Conservation (phyloP, 2,113 vertebrate species). For the Odocoileus virginianus region DNA sequence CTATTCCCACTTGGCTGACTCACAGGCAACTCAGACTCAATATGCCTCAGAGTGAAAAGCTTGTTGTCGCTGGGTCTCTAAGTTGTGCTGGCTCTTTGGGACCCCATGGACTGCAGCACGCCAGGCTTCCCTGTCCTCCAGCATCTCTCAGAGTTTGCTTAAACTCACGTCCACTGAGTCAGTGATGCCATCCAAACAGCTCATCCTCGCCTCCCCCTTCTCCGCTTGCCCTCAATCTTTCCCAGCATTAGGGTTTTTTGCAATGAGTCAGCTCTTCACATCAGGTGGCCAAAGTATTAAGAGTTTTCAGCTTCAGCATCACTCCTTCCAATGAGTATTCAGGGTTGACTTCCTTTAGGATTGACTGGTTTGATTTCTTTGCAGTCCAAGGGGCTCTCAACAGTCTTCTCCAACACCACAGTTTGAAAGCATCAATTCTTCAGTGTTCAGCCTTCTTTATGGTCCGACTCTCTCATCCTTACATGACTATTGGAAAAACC, state of each 20-base stretch:
- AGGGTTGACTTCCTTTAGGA: neutral
- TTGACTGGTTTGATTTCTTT: neutral
- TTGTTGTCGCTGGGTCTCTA: neutral
- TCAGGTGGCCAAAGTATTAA: neutral
- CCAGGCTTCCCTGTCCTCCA: neutral
- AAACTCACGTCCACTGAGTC: neutral
- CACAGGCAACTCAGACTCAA: neutral
- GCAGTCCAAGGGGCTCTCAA: neutral
- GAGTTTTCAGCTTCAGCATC: neutral
- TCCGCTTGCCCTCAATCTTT: neutral
- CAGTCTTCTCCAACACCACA: neutral
- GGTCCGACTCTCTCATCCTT: neutral
- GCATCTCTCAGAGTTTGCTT: neutral
- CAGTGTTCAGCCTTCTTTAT: neutral
- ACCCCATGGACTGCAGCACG: neutral
- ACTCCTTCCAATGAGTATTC: neutral
- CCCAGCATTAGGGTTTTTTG: neutral
- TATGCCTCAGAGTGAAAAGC: neutral
- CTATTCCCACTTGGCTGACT: neutral
- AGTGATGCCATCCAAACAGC: neutral
- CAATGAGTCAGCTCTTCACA: neutral
- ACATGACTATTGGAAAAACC: neutral
- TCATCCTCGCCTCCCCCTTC: neutral
- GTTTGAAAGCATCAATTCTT: neutral
- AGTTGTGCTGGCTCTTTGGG: accelerated